Percentiles rank a stretch among this genome's conserved stretches.
phyloP scores from a whole-genome alignment of 2,797 vertebrate species.

The Diglossa cyanea region DNA sequence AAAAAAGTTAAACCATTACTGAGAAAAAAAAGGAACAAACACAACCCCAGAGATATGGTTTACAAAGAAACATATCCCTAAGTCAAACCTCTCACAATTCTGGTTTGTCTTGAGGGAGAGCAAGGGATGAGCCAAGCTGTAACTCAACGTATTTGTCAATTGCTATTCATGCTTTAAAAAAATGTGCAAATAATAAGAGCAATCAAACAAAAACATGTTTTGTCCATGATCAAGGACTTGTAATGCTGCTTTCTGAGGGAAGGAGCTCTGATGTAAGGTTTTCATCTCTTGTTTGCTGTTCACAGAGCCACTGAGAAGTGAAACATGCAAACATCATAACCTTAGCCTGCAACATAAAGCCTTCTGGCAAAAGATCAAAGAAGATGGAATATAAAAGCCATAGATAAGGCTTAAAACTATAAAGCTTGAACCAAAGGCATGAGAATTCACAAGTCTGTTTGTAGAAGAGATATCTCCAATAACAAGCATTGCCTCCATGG shows the following conservation, averaged over 20 bases:
- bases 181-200: neutral
- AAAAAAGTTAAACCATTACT: neutral
- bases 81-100: neutral
- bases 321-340: conserved; percentile 62
- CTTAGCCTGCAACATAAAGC: conserved; percentile 47
- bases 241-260: neutral
- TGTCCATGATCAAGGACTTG: neutral
- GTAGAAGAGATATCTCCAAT: conserved; percentile 62
- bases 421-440: conserved; percentile 42
- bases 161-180: neutral
- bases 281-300: conserved; percentile 39
- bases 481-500: conserved; percentile 58
- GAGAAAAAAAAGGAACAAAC: too few relatives aligned
- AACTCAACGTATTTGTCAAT: neutral
- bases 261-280: neutral
- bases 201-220: neutral
- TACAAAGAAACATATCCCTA: neutral
- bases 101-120: neutral
- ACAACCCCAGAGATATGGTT: neutral
- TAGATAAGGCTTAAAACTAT: conserved; percentile 67
- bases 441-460: conserved; percentile 66
- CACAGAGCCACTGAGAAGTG: conserved; percentile 21
- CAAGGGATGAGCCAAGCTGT: neutral
- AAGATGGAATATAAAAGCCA: conserved; percentile 60
- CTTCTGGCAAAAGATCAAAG: conserved; percentile 74